phyloP scores from a whole-genome alignment of 2,797 vertebrate species.

The Anguilla megastoma region DNA sequence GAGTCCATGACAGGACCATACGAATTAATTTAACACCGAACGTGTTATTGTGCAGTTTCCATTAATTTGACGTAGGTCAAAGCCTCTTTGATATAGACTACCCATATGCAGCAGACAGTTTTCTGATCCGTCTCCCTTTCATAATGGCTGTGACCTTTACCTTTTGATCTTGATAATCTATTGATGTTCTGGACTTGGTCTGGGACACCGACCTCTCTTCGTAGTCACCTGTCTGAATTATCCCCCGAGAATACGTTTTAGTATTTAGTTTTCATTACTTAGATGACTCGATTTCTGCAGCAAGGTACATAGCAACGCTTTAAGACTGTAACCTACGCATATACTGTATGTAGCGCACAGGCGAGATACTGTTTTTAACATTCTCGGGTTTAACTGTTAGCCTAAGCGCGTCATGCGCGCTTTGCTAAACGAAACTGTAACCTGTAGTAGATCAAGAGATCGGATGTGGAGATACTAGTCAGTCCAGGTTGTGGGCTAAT shows the following conservation, averaged over 20 bases:
- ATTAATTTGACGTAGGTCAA: background rate
- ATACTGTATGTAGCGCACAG: background rate
- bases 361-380: background rate
- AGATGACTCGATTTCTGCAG: background rate
- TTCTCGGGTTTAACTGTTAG: background rate
- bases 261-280: background rate
- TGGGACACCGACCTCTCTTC: background rate
- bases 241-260: background rate
- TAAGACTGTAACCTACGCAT: background rate
- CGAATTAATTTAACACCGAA: no score
- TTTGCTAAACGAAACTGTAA: background rate
- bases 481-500: background rate
- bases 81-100: background rate
- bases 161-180: background rate
- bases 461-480: background rate
- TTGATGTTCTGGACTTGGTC: background rate
- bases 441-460: constrained; percentile 19
- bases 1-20: no score
- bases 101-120: background rate
- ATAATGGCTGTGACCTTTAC: background rate
- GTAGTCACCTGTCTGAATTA: background rate
- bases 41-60: background rate
- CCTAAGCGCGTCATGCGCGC: background rate
- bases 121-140: background rate
- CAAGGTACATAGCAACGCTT: background rate